Conservation (phyloP, 1,140 invertebrate species). For the Drosophila erecta region DNA sequence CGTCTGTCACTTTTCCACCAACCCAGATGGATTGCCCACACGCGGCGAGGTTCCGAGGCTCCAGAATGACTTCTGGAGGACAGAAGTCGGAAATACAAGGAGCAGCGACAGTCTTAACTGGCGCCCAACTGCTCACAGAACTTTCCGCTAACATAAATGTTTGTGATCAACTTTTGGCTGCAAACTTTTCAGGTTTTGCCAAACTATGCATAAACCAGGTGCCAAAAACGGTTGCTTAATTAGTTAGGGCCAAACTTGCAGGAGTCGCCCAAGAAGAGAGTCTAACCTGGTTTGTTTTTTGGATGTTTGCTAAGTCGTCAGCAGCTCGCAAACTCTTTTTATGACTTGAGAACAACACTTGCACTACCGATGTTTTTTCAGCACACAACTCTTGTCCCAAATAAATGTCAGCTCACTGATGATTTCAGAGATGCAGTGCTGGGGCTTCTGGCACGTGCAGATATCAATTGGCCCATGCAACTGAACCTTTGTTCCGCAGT, state of each 20-base stretch:
- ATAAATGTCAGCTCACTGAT: not conserved
- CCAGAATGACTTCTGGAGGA: constrained; percentile 1
- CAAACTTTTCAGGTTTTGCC: constrained; percentile 51
- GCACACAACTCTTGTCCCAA: not conserved
- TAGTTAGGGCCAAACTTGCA: constrained; percentile 40
- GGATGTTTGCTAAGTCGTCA: too few species aligned
- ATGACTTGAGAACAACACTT: not conserved
- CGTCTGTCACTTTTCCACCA: constrained; percentile 33
- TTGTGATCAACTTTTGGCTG: constrained; percentile 48
- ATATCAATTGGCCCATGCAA: not conserved
- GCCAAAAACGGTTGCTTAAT: constrained; percentile 66
- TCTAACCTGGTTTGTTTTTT: constrained; percentile 26
- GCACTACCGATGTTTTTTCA: not conserved
- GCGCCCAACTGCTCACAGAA: constrained; percentile 8
- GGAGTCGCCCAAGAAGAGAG: constrained; percentile 1
- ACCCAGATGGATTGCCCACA: constrained; percentile 12
- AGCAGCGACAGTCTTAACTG: constrained; percentile 30
- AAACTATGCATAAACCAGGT: constrained; percentile 54
- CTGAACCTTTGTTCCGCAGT: constrained; percentile 10
- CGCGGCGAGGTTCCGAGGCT: not conserved
- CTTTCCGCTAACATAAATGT: constrained; percentile 28
- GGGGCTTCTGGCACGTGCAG: not conserved
- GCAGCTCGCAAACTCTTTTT: constrained; percentile 13
- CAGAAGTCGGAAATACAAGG: not conserved
- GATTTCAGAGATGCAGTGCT: not conserved